Conservation (phyloP, 2,888 invertebrate species). For the Athripsodes cinereus region DNA sequence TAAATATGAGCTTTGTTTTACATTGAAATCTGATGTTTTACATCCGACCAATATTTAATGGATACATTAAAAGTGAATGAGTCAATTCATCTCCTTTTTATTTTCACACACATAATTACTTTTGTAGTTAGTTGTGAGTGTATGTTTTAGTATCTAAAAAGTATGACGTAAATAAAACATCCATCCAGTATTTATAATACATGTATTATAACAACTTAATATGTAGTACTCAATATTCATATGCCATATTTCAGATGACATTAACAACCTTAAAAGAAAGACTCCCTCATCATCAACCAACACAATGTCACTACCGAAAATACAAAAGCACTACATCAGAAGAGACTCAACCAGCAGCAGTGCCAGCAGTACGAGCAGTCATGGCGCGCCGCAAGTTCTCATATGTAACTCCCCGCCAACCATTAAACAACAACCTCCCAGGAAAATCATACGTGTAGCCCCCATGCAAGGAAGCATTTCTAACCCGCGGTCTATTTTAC, state of each 20-base stretch:
- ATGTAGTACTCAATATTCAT: background rate
- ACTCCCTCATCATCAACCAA: background rate
- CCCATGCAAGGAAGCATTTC: conserved; percentile 12
- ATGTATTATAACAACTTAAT: too few relatives aligned
- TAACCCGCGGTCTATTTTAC: conserved; percentile 56
- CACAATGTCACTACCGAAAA: conserved; percentile 39
- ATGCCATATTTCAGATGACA: conserved; percentile 33
- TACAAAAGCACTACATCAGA: conserved; percentile 39
- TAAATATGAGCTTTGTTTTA: too few relatives aligned
- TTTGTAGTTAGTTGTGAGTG: too few relatives aligned
- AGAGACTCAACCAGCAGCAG: conserved; percentile 27
- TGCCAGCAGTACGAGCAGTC: background rate
- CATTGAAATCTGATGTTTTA: too few relatives aligned
- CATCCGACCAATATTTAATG: too few relatives aligned
- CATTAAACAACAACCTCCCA: conserved; percentile 38
- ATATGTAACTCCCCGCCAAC: background rate
- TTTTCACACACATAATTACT: too few relatives aligned
- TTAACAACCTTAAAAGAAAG: conserved; percentile 34
- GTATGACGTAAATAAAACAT: too few relatives aligned
- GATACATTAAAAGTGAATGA: too few relatives aligned
- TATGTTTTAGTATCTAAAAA: too few relatives aligned
- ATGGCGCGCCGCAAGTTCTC: background rate
- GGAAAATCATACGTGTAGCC: conserved; percentile 60
- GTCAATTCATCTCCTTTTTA: too few relatives aligned
- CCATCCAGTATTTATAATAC: too few relatives aligned